Percentiles rank a stretch among this genome's conserved stretches.
Evolutionary conservation across 2,113 vertebrate species (phyloP).

Genomic region (Otis tarda): DNA sequence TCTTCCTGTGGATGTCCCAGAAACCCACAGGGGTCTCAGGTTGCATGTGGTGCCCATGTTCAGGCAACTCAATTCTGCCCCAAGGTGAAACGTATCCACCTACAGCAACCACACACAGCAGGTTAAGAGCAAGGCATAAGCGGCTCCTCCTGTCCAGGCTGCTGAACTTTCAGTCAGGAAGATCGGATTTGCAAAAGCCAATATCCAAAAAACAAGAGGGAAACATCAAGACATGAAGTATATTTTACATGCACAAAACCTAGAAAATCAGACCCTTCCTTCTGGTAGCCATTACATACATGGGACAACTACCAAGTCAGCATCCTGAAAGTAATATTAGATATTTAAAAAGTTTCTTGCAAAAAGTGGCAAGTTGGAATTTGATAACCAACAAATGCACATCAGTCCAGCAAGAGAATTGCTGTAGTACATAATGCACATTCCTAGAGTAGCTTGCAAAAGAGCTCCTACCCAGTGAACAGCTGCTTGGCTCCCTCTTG

Average conservation of each 20-base stretch:
- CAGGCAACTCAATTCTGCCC: not conserved
- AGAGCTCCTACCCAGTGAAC: not conserved
- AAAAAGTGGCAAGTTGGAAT: not conserved
- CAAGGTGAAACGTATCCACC: fast-evolving
- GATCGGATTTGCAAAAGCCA: not conserved
- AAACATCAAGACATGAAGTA: not conserved
- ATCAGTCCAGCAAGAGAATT: not conserved
- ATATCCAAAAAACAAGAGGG: not conserved
- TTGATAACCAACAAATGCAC: not conserved
- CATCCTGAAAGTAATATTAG: not conserved
- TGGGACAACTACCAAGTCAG: not conserved
- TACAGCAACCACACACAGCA: not conserved
- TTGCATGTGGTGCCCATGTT: not conserved
- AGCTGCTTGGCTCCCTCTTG: slow-evolving; percentile 43
- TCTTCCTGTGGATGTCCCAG: not conserved
- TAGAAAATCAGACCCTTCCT: not conserved
- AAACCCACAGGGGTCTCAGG: not conserved
- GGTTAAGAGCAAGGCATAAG: not conserved
- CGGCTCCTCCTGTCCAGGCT: not conserved
- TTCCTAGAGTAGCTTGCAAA: not conserved
- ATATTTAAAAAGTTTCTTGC: not conserved
- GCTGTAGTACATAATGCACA: not conserved
- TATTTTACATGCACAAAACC: not conserved
- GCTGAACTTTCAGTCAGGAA: not conserved
- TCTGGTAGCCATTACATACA: fast-evolving